Evolutionary conservation across 2,888 invertebrate species (phyloP).

Genomic region (Drosophila emarginata): DNA sequence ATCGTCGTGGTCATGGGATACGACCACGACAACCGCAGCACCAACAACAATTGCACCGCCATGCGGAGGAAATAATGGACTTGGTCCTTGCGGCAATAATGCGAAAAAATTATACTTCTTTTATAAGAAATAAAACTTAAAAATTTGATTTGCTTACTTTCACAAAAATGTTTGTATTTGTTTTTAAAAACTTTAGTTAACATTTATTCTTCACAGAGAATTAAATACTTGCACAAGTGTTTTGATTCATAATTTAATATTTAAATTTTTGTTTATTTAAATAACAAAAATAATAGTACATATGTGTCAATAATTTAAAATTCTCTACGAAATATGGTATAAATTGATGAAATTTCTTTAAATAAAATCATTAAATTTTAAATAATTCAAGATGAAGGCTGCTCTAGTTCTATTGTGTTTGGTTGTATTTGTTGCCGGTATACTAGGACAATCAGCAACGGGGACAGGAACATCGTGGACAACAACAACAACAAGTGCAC

Average conservation of each 20-base stretch:
- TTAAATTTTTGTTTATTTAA: neutral
- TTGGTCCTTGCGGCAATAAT: neutral
- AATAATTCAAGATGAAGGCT: conserved; percentile 8
- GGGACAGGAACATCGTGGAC: neutral
- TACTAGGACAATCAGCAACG: neutral
- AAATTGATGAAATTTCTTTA: neutral
- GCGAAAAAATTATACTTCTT: neutral
- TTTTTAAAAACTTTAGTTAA: no score
- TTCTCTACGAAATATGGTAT: neutral
- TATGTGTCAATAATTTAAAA: neutral
- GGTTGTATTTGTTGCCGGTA: neutral
- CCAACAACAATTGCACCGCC: neutral
- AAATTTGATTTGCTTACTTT: neutral
- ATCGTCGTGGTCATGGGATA: neutral
- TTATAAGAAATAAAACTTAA: neutral
- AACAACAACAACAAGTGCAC: neutral
- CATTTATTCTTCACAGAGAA: neutral
- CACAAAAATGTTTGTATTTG: neutral
- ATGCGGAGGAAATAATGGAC: neutral
- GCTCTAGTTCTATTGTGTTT: neutral
- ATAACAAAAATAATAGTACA: neutral
- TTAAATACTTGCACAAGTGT: neutral
- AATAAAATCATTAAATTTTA: neutral
- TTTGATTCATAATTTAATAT: neutral
- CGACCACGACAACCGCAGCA: neutral